Evolutionary conservation across 2,113 vertebrate genomes (phyloP).

Genomic region (Channa argus): DNA sequence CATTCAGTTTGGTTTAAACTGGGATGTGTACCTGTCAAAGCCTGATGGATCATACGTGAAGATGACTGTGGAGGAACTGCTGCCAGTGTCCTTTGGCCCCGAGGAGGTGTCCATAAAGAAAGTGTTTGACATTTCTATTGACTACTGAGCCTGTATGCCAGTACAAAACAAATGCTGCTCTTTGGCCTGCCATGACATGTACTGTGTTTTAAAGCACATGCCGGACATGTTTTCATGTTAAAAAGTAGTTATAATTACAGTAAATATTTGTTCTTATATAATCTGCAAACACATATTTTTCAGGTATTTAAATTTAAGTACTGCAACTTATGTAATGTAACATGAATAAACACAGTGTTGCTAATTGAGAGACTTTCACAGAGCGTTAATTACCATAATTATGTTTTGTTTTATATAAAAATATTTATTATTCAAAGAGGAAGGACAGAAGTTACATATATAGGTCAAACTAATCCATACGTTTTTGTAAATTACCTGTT

Average conservation of each 20-base stretch:
- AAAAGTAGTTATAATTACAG: slow-evolving; percentile 33
- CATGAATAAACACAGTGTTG: not conserved
- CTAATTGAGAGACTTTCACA: not conserved
- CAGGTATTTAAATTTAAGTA: not conserved
- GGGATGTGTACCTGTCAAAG: slow-evolving; percentile 89
- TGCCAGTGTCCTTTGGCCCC: slow-evolving; percentile 90
- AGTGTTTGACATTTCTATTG: too few relatives aligned
- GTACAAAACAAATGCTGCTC: not conserved
- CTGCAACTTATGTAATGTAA: too few relatives aligned
- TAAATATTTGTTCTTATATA: slow-evolving; percentile 28
- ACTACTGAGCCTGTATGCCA: too few relatives aligned
- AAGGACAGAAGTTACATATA: slow-evolving; percentile 43
- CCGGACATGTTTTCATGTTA: not conserved
- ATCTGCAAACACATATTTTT: not conserved
- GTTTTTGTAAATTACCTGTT: slow-evolving; percentile 72
- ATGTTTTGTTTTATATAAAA: not conserved
- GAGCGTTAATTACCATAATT: not conserved
- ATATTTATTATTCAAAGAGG: slow-evolving; percentile 51
- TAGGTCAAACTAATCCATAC: slow-evolving; percentile 37
- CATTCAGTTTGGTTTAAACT: slow-evolving; percentile 88
- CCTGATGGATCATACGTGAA: slow-evolving; percentile 80
- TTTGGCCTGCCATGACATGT: not conserved
- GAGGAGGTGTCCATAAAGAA: slow-evolving; percentile 42
- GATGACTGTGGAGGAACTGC: slow-evolving; percentile 85
- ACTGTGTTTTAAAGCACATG: slow-evolving; percentile 3